These are phyloP conservation scores for Actinemys pallida DNA, from an alignment of 2,113 vertebrate genomes.

Conservation along the genomic window DNA sequence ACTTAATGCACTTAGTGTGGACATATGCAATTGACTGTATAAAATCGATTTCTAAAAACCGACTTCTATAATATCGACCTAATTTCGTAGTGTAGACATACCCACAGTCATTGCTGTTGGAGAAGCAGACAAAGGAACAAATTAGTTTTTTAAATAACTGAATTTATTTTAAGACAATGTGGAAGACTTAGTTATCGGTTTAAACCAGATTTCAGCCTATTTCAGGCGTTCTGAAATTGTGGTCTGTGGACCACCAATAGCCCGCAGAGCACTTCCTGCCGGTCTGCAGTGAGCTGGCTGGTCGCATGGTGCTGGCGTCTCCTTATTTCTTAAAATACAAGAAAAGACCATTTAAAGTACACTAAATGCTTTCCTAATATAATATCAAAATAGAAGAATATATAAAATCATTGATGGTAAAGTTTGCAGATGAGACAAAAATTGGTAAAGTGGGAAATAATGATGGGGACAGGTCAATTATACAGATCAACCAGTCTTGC, in stretches of 20 bases:
- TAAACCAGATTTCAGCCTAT: neutral
- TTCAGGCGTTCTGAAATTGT: neutral
- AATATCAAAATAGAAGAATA: neutral
- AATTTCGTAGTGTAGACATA: no score
- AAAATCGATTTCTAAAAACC: no score
- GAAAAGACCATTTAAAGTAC: neutral
- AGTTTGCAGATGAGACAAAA: neutral
- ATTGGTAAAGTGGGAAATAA: neutral
- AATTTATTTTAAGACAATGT: neutral
- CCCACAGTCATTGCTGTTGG: neutral
- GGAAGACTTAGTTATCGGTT: neutral
- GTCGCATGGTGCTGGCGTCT: neutral
- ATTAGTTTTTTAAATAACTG: neutral
- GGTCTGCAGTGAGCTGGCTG: neutral
- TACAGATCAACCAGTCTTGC: neutral
- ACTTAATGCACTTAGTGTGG: no score
- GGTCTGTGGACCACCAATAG: neutral
- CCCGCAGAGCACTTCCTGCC: neutral
- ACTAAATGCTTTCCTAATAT: neutral
- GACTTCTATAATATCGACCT: no score
- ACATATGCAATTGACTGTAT: no score
- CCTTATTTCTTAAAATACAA: neutral
- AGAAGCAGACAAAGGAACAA: neutral
- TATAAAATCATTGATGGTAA: neutral
- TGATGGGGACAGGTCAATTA: neutral